Percentiles rank a stretch among this genome's conserved stretches.
These are phyloP conservation scores for Aproaerema taeniolella DNA, from an alignment of 2,888 invertebrate genomes.

Conservation along the genomic window DNA sequence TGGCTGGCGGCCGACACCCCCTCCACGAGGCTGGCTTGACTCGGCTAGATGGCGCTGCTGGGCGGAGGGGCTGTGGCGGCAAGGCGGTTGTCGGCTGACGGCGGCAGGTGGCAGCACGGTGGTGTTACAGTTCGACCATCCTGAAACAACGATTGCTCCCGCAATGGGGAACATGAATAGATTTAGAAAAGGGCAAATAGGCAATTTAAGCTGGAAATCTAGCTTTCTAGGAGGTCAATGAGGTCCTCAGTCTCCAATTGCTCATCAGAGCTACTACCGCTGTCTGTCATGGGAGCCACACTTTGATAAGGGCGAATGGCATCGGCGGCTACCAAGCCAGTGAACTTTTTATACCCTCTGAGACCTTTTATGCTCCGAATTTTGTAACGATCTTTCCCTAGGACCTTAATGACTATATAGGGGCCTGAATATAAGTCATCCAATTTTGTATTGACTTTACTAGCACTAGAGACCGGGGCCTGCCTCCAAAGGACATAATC, in stretches of 20 bases:
- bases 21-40: no score
- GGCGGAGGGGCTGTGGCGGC: constrained; percentile 1
- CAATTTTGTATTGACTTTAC: constrained; percentile 21
- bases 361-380: constrained; percentile 27
- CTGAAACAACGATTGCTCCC: constrained; percentile 25
- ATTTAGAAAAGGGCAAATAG: no score
- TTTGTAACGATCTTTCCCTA: constrained; percentile 27
- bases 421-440: constrained; percentile 26
- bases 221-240: constrained; percentile 22
- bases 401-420: constrained; percentile 21
- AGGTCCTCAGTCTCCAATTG: constrained; percentile 24
- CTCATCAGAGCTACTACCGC: constrained; percentile 25
- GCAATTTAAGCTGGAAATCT: no score
- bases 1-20: no score
- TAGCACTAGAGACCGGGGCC: constrained; percentile 17
- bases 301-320: constrained; percentile 21
- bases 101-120: constrained; percentile 1
- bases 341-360: constrained; percentile 23
- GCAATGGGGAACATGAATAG: constrained; percentile 15
- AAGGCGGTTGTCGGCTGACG: not conserved
- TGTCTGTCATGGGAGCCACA: constrained; percentile 19
- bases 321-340: constrained; percentile 20
- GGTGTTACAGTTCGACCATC: constrained; percentile 24
- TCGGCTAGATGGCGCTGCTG: no score
- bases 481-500: constrained; percentile 22